These are phyloP conservation scores for Cebidichthys violaceus DNA, from an alignment of 2,113 vertebrate species.

Conservation along the genomic window DNA sequence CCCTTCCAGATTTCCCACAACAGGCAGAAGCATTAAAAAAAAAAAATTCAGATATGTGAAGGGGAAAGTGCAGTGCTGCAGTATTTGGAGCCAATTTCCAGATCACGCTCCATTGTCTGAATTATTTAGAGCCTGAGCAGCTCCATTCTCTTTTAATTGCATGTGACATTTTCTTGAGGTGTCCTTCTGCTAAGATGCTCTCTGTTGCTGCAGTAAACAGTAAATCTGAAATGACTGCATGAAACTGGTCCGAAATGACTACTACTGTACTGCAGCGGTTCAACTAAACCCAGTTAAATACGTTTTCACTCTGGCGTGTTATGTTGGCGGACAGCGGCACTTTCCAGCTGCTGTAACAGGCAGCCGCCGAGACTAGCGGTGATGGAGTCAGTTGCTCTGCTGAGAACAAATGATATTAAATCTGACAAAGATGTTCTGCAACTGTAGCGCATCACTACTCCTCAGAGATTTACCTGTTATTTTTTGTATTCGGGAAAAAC, in stretches of 20 bases:
- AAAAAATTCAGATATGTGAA: constrained; percentile 7
- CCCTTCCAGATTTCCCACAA: constrained; percentile 3
- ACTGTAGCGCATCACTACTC: neutral
- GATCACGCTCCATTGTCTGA: constrained; percentile 74
- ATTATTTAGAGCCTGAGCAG: constrained; percentile 79
- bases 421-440: constrained; percentile 12
- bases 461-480: neutral
- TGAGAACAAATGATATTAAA: constrained; percentile 15
- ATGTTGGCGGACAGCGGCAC: neutral
- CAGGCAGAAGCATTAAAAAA: constrained; percentile 9
- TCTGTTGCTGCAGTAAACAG: constrained; percentile 67
- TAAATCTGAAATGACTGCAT: constrained; percentile 67
- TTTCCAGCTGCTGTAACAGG: constrained; percentile 18
- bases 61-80: constrained; percentile 61
- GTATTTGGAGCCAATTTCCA: constrained; percentile 64
- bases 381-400: constrained; percentile 28
- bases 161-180: constrained; percentile 79
- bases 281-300: constrained; percentile 35
- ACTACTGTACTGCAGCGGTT: constrained; percentile 18
- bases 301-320: neutral
- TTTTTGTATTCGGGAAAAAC: neutral
- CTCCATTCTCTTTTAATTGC: constrained; percentile 79
- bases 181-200: constrained; percentile 67
- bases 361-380: neutral
- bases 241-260: constrained; percentile 31